A percentile compares a stretch with the other conserved stretches of the same genome.
These are phyloP conservation scores for Astropecten irregularis DNA, from an alignment of 53 echinoderm and acorn worm species.

Conservation along the genomic window DNA sequence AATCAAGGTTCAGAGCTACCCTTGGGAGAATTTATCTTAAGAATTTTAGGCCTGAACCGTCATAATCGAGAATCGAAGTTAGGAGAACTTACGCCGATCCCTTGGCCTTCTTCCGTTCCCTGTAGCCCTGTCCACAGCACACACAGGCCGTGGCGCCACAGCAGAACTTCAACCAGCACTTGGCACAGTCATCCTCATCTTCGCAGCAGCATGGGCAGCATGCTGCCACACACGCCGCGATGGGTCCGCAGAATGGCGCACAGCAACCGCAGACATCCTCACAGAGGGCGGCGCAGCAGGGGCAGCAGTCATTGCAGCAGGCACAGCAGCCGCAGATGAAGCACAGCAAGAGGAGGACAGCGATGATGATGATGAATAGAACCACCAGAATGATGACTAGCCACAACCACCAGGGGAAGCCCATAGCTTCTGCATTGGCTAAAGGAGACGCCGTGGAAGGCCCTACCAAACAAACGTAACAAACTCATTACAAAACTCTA, in stretches of 20 bases:
- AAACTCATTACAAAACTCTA: not conserved
- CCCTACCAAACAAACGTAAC: not conserved
- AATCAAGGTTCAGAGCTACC: too few relatives aligned
- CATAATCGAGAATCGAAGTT: too few relatives aligned
- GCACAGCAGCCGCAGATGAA: constrained; percentile 89
- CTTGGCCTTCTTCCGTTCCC: constrained; percentile 64
- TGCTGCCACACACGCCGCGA: constrained; percentile 70
- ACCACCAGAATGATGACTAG: constrained; percentile 73
- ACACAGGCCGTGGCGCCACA: constrained; percentile 80
- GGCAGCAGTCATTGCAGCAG: constrained; percentile 83
- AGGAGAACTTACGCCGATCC: constrained; percentile 30
- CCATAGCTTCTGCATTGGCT: constrained; percentile 45
- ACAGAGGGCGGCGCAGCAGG: constrained; percentile 70
- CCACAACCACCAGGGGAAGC: constrained; percentile 97
- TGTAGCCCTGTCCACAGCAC: constrained; percentile 75
- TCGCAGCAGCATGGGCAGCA: constrained; percentile 93
- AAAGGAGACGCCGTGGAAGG: constrained; percentile 10
- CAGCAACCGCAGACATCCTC: constrained; percentile 65
- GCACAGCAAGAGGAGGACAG: constrained; percentile 87
- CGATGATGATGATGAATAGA: constrained; percentile 81
- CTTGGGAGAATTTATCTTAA: too few relatives aligned
- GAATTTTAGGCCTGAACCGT: too few relatives aligned
- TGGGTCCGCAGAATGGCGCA: constrained; percentile 66
- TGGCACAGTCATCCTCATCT: constrained; percentile 84
- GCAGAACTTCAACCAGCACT: constrained; percentile 71